Conservation (phyloP, 2,113 vertebrate genomes). For the Psettodes erumei region DNA sequence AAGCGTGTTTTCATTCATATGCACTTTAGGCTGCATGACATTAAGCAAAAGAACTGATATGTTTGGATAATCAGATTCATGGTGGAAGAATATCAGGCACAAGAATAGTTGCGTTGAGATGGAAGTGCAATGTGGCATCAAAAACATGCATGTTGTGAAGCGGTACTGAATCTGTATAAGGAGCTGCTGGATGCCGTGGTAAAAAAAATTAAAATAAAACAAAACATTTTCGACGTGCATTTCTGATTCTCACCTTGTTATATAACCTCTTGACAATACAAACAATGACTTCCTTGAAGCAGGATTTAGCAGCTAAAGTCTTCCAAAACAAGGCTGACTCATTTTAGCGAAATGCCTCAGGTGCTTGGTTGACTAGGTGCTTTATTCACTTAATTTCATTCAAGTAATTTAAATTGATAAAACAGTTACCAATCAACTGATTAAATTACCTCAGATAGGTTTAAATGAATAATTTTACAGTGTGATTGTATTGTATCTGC, state of each 20-base stretch:
- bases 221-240: neutral
- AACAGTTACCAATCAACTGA: neutral
- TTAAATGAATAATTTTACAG: constrained; percentile 51
- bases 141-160: constrained; percentile 65
- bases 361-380: neutral
- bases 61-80: constrained; percentile 48
- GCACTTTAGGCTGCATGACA: constrained; percentile 66
- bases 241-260: neutral
- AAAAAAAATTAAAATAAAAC: too few relatives aligned
- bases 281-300: neutral
- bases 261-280: neutral
- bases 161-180: constrained; percentile 58
- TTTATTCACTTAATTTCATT: too few relatives aligned
- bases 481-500: constrained; percentile 57
- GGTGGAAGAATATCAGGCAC: constrained; percentile 56
- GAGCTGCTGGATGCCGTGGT: constrained; percentile 43
- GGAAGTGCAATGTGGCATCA: constrained; percentile 63
- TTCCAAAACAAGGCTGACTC: neutral
- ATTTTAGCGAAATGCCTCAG: neutral
- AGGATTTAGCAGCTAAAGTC: neutral
- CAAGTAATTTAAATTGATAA: neutral
- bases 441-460: neutral
- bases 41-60: constrained; percentile 62
- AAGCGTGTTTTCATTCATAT: constrained; percentile 38
- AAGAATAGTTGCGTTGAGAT: constrained; percentile 61